Evolutionary conservation across 1,140 invertebrate genomes (phyloP).

Genomic region (Drosophila mayri): DNA sequence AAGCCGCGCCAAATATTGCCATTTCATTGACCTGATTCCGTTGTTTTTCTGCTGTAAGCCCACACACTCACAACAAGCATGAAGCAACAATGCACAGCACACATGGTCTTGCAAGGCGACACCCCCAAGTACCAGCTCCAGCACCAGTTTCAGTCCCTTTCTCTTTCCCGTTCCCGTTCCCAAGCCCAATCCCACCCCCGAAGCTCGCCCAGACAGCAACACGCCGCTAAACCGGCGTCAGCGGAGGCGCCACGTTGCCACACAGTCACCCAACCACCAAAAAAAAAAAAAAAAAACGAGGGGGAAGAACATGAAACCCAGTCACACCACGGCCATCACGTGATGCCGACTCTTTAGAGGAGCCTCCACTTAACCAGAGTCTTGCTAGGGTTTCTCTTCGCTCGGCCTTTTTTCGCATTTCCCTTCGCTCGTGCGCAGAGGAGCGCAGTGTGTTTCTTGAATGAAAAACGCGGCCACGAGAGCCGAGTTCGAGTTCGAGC

Average conservation of each 20-base stretch:
- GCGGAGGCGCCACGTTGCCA: slow-evolving; percentile 72
- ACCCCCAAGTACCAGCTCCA: slow-evolving; percentile 30
- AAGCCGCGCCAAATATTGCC: slow-evolving; percentile 78
- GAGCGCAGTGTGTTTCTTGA: slow-evolving; percentile 58
- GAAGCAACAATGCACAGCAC: slow-evolving; percentile 69
- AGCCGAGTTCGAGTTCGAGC: slow-evolving; percentile 16
- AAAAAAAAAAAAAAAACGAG: neutral
- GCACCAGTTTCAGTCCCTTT: neutral
- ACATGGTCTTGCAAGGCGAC: slow-evolving; percentile 64
- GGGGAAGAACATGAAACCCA: slow-evolving; percentile 27
- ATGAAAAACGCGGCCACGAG: slow-evolving; percentile 63
- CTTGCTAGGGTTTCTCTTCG: slow-evolving; percentile 69
- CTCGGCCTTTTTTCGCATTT: slow-evolving; percentile 23
- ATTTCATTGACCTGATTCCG: slow-evolving; percentile 81
- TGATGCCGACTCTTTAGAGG: slow-evolving; percentile 52
- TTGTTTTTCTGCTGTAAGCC: slow-evolving; percentile 56
- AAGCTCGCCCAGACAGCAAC: slow-evolving; percentile 46
- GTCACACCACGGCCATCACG: slow-evolving; percentile 56
- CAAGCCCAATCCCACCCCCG: slow-evolving; percentile 4
- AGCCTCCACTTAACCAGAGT: neutral
- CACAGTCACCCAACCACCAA: slow-evolving; percentile 29
- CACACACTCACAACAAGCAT: slow-evolving; percentile 49
- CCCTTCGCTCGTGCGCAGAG: slow-evolving; percentile 56
- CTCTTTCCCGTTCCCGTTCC: neutral
- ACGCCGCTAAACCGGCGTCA: slow-evolving; percentile 73